phyloP scores from a whole-genome alignment of 2,888 invertebrate genomes.

The Cerastis leucographa region DNA sequence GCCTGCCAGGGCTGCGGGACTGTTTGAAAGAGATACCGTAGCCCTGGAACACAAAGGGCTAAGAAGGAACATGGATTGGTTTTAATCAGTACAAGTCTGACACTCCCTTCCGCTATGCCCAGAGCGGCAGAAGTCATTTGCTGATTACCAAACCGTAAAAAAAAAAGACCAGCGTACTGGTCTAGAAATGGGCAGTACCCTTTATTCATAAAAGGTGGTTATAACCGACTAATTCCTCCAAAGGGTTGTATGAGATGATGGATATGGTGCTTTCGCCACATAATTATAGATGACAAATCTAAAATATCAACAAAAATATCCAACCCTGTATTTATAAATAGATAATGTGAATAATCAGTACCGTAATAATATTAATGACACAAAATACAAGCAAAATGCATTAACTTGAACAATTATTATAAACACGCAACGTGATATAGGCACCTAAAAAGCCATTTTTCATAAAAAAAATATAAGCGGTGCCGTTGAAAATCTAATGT shows the following conservation, averaged over 20 bases:
- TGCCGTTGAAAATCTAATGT: conserved; percentile 24
- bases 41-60: too few species aligned
- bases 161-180: not conserved
- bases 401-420: conserved; percentile 44
- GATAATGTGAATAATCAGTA: conserved; percentile 14
- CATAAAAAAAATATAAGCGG: conserved; percentile 22
- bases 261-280: not conserved
- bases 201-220: not conserved
- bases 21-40: too few species aligned
- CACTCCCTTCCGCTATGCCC: too few species aligned
- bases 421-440: conserved; percentile 45
- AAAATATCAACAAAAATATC: too few species aligned
- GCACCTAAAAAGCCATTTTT: conserved; percentile 24
- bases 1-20: too few species aligned
- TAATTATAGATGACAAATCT: conserved; percentile 28
- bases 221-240: not conserved
- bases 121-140: too few species aligned
- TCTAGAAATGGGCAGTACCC: not conserved
- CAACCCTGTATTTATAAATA: conserved; percentile 27
- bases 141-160: too few species aligned
- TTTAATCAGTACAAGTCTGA: too few species aligned
- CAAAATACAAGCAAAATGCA: conserved; percentile 52
- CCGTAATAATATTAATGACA: conserved; percentile 25
- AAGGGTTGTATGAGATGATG: not conserved
- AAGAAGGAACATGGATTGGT: too few species aligned